Evolutionary conservation across 2,888 invertebrate genomes (phyloP).

Genomic region (Mythimna lalbum): DNA sequence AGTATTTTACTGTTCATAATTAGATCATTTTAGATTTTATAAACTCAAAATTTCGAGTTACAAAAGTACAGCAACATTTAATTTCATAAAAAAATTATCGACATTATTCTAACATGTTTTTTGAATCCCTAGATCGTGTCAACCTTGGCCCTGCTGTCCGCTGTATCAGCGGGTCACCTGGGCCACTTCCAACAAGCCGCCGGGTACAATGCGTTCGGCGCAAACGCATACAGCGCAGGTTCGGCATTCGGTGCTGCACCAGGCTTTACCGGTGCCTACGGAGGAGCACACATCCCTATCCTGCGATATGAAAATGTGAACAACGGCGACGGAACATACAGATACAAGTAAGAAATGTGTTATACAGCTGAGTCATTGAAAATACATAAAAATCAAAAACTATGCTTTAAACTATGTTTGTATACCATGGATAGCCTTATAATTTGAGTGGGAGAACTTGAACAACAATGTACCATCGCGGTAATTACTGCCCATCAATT

Average conservation of each 20-base stretch:
- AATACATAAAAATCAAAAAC: neutral
- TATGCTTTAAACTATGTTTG: neutral
- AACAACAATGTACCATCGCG: too few relatives aligned
- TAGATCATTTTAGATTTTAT: neutral
- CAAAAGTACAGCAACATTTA: neutral
- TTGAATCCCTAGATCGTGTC: constrained; percentile 68
- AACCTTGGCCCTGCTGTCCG: constrained; percentile 66
- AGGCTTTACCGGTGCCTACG: constrained; percentile 62
- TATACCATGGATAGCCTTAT: neutral
- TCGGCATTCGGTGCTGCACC: constrained; percentile 64
- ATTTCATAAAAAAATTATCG: neutral
- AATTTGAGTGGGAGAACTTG: neutral
- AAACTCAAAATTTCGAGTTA: neutral
- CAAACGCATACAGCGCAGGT: constrained; percentile 61
- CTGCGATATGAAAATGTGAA: constrained; percentile 91
- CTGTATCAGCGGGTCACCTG: constrained; percentile 71
- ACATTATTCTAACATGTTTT: neutral
- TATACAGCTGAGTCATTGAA: neutral
- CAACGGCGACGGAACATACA: constrained; percentile 91
- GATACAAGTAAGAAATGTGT: constrained; percentile 86
- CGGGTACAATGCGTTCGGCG: constrained; percentile 66
- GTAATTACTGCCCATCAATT: too few relatives aligned
- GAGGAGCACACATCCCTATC: constrained; percentile 89
- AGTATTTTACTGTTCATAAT: neutral
- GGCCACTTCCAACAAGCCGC: constrained; percentile 57